Conservation (phyloP, 1,140 invertebrate species). For the Luehdorfia chinensis region DNA sequence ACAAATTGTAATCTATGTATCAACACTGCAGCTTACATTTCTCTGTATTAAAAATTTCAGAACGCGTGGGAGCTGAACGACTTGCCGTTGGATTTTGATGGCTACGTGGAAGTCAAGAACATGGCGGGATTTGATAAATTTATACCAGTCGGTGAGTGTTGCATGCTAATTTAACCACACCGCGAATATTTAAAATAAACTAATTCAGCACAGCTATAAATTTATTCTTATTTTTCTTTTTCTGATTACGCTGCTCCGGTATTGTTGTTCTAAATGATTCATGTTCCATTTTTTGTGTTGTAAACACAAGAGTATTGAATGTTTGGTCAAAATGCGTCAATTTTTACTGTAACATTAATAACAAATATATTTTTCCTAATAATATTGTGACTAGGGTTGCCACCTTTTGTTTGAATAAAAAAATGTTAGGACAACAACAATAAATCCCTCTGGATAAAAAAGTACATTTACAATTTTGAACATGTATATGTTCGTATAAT, state of each 20-base stretch:
- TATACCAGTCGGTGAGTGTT: conserved; percentile 72
- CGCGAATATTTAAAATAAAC: conserved; percentile 2
- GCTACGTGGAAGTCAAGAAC: conserved; percentile 74
- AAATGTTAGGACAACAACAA: too few species aligned
- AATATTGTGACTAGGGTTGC: too few species aligned
- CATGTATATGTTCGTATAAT: too few species aligned
- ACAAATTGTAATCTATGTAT: background rate
- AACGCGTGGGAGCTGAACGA: conserved; percentile 80
- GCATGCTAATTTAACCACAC: conserved; percentile 16
- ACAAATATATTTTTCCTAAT: too few species aligned
- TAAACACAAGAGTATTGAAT: too few species aligned
- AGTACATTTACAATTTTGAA: too few species aligned
- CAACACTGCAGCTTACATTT: too few species aligned
- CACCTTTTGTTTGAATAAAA: too few species aligned
- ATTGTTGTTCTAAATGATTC: background rate
- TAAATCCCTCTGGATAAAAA: too few species aligned
- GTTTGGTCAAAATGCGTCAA: too few species aligned
- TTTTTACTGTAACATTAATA: too few species aligned
- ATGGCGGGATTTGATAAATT: conserved; percentile 79
- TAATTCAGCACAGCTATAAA: background rate
- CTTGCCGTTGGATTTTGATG: conserved; percentile 62
- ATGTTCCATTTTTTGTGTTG: background rate
- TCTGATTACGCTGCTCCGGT: too few species aligned
- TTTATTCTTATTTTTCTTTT: background rate
- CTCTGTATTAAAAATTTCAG: conserved; percentile 59